Percentiles rank a stretch among this genome's conserved stretches.
Evolutionary conservation across 35 echinoderm and acorn worm species (phyloP).

Genomic region (Anneissia japonica): DNA sequence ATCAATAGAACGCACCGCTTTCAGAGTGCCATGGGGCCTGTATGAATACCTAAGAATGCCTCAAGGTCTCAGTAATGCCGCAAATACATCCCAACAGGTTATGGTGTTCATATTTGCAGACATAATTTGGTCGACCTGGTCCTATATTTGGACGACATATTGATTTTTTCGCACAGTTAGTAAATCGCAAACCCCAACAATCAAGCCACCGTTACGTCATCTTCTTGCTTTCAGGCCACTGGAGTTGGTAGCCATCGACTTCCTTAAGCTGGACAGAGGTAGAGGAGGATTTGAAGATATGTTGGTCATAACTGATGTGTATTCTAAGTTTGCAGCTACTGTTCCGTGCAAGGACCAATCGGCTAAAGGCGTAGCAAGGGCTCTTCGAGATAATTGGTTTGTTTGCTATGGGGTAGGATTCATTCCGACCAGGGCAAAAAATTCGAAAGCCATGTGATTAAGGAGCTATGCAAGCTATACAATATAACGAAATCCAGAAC

Average conservation of each 20-base stretch:
- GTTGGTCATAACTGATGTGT: no score
- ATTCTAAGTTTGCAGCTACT: no score
- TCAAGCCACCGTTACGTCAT: no score
- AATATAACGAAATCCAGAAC: neutral
- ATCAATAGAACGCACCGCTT: neutral
- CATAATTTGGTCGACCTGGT: neutral
- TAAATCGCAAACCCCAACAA: no score
- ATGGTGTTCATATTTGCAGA: neutral
- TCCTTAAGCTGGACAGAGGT: no score
- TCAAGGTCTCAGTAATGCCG: neutral
- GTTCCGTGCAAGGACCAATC: no score
- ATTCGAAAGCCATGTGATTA: neutral
- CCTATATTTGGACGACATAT: neutral
- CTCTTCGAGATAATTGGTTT: no score
- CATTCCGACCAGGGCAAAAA: slow-evolving; percentile 7
- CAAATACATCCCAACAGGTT: neutral
- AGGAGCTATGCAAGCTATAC: neutral
- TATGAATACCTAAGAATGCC: neutral
- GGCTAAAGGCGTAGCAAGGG: no score
- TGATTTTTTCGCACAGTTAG: neutral
- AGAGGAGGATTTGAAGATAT: no score
- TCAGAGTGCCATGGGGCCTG: neutral
- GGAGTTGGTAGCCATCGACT: no score
- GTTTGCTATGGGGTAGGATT: neutral
- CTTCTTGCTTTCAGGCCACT: no score